phyloP scores from a whole-genome alignment of 2,888 invertebrate genomes.

The Drosophila histrio region DNA sequence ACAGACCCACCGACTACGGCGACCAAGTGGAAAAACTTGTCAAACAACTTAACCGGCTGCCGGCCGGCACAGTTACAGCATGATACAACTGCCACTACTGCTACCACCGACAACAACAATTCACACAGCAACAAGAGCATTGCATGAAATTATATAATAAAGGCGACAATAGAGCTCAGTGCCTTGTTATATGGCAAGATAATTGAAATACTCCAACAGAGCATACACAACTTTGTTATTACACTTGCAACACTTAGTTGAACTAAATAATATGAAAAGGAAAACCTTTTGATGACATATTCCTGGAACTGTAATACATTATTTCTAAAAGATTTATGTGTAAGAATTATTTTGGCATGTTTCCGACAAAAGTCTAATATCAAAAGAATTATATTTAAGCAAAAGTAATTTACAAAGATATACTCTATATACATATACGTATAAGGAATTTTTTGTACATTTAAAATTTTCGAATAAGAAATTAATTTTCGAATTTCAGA shows the following conservation, averaged over 20 bases:
- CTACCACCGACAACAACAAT: slow-evolving; percentile 9
- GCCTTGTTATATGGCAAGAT: slow-evolving; percentile 37
- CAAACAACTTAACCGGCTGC: slow-evolving; percentile 73
- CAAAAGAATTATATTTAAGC: background rate
- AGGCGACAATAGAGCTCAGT: slow-evolving; percentile 24
- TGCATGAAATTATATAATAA: slow-evolving; percentile 74
- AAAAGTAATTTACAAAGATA: background rate
- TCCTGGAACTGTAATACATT: no score
- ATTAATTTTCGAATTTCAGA: background rate
- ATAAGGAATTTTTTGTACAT: no score
- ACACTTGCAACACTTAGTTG: background rate
- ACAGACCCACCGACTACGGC: background rate
- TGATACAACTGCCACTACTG: slow-evolving; percentile 45
- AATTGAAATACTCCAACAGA: slow-evolving; percentile 31
- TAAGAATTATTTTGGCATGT: no score
- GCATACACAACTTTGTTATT: background rate
- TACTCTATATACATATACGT: no score
- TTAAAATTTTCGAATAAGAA: no score
- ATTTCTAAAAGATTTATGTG: no score
- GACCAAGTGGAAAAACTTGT: slow-evolving; percentile 71
- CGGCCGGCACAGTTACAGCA: slow-evolving; percentile 71
- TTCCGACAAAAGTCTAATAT: no score
- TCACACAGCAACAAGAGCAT: slow-evolving; percentile 19
- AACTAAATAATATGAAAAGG: no score
- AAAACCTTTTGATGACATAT: no score